Evolutionary conservation across 2,888 invertebrate species (phyloP).

Genomic region (Lomographa bimaculata): DNA sequence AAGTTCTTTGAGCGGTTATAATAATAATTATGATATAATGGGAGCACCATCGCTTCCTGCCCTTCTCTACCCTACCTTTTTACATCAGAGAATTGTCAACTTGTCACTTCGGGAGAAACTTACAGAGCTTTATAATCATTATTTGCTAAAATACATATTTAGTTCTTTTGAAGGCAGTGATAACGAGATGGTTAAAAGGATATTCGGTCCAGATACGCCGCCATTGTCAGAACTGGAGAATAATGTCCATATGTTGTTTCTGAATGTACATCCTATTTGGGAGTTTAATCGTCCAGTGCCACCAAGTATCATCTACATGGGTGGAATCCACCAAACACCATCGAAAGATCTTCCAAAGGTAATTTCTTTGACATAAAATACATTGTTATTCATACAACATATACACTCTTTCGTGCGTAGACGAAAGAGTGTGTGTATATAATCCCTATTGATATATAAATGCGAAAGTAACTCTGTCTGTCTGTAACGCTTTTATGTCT

Average conservation of each 20-base stretch:
- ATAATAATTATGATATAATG: slow-evolving; percentile 17
- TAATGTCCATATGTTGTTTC: slow-evolving; percentile 55
- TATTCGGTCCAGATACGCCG: slow-evolving; percentile 38
- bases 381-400: too few species aligned
- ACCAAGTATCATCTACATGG: slow-evolving; percentile 58
- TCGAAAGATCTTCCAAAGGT: slow-evolving; percentile 60
- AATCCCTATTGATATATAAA: too few species aligned
- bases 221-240: slow-evolving; percentile 33
- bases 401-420: too few species aligned
- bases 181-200: slow-evolving; percentile 29
- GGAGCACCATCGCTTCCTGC: slow-evolving; percentile 16
- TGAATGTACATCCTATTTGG: slow-evolving; percentile 61
- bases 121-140: slow-evolving; percentile 17
- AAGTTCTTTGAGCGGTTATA: slow-evolving; percentile 25
- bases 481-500: too few species aligned
- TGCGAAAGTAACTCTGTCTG: too few species aligned
- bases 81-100: slow-evolving; percentile 15
- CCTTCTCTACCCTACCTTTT: slow-evolving; percentile 14
- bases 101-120: slow-evolving; percentile 24
- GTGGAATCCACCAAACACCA: slow-evolving; percentile 57
- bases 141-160: slow-evolving; percentile 11
- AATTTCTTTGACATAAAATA: slow-evolving; percentile 15
- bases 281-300: slow-evolving; percentile 56
- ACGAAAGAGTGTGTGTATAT: too few species aligned
- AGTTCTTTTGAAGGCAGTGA: slow-evolving; percentile 10